Conservation (phyloP, 2,797 vertebrate genomes). For the Oreortyx pictus region DNA sequence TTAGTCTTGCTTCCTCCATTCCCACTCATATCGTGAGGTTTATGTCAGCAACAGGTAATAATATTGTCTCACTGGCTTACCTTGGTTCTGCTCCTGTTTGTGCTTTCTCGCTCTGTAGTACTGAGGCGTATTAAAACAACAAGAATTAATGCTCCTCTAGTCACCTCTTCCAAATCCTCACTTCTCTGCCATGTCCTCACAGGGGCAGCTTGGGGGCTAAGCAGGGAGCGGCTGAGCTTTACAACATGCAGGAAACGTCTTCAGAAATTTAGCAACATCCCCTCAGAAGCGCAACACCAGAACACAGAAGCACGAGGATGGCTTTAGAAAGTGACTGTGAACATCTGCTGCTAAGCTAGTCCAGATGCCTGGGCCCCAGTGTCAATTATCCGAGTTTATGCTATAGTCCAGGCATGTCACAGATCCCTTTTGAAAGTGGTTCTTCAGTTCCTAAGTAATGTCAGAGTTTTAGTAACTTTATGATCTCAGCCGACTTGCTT, state of each 20-base stretch:
- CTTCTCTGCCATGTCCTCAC: accelerated
- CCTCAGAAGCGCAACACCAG: background rate
- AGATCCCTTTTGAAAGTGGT: slow-evolving; percentile 8
- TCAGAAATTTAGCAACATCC: background rate
- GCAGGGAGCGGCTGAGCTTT: slow-evolving; percentile 23
- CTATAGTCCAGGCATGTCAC: background rate
- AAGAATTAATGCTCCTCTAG: background rate
- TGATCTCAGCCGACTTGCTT: slow-evolving; percentile 25
- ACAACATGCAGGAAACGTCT: background rate
- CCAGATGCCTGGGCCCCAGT: slow-evolving; percentile 37
- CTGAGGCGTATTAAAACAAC: background rate
- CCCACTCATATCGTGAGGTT: background rate
- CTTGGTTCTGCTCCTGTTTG: background rate
- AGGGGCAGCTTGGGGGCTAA: background rate
- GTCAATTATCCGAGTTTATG: slow-evolving; percentile 33
- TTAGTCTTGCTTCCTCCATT: background rate
- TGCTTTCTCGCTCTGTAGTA: background rate
- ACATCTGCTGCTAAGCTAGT: slow-evolving; percentile 39
- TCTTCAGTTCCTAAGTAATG: background rate
- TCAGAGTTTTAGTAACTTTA: slow-evolving; percentile 14
- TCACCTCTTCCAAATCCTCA: background rate
- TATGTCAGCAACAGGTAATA: background rate
- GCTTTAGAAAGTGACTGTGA: slow-evolving; percentile 29
- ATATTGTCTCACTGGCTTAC: background rate
- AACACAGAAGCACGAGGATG: background rate